These are phyloP conservation scores for Cichladusa arquata DNA, from an alignment of 2,113 vertebrate species.

Conservation along the genomic window DNA sequence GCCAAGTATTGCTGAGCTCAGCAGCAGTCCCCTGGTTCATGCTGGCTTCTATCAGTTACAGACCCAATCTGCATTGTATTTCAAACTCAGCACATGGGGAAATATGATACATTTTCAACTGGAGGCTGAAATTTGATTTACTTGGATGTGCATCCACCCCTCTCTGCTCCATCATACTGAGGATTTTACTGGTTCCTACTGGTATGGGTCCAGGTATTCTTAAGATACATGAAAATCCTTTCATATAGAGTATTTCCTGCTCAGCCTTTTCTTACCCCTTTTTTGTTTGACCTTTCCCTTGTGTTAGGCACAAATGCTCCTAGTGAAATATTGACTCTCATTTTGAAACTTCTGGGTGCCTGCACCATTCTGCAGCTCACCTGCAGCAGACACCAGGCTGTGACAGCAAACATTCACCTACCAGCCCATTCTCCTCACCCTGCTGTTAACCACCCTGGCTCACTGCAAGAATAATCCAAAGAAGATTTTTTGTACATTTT, in stretches of 20 bases:
- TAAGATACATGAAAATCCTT: background rate
- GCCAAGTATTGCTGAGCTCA: slow-evolving; percentile 46
- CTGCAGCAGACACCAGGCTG: background rate
- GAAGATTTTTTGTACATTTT: background rate
- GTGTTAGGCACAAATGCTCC: background rate
- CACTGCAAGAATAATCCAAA: background rate
- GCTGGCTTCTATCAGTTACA: background rate
- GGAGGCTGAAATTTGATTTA: background rate
- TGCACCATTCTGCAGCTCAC: background rate
- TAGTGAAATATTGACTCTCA: background rate
- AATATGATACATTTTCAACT: background rate
- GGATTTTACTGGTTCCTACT: background rate
- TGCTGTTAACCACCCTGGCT: background rate
- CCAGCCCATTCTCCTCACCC: background rate
- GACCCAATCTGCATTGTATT: slow-evolving; percentile 30
- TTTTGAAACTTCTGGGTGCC: background rate
- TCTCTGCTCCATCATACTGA: background rate
- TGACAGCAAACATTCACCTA: background rate
- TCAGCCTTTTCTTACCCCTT: background rate
- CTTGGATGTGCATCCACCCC: background rate
- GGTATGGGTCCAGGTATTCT: background rate
- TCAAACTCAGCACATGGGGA: background rate
- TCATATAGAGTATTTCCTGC: background rate
- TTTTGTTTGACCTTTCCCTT: background rate
- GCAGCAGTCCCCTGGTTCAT: background rate